Evolutionary conservation across 2,797 vertebrate species (phyloP), one percentile per base, ranked within the genome.

Genomic region (Zenarchopterus dispar): DNA sequence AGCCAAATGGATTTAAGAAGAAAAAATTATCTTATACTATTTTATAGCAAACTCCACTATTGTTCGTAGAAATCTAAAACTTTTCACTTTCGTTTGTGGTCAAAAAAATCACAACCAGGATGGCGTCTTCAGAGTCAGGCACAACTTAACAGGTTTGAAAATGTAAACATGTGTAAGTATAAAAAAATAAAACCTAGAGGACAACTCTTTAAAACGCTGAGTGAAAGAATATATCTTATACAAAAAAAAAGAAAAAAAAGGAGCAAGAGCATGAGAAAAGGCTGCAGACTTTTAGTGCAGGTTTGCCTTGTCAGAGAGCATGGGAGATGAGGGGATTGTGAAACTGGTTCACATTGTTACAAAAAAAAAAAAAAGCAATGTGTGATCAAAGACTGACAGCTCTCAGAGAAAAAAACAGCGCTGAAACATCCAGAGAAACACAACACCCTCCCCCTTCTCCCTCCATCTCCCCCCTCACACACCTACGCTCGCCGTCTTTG

Each of bases 131-230:
- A 73, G 71, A 75, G 75, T 92, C 89, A 93, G 93, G 92, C 93
- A 93, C 92, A 89, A 92, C 82, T 89, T 79, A 90, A 92, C 36
- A 91, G 80, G 75, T 68, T 84, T 60, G 74, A 90, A 63, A 80
- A 81, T 82, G 85, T 92, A 91, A 93, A 93, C 90, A 80, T 56
- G 17, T 21, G 44, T 17, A 31, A 26, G 57, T 73, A 71, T 81
- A 73, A 83, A 80, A 88, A 85, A 79, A 73, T 56, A 63, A 75
- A 64, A 70, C 4, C 17, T 44, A 50, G 60, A 67, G 44, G 49
- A 72, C 33, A 55, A 72, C 64, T 73, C 67, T 74, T 72, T 82
- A 85, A 84, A 92, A 88, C 63, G 77, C 59, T 57, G 77, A 77
- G 56, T 79, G 53, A 85, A 82, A 87, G 64, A 77, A 85, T 78